These are phyloP conservation scores for Pipistrellus pygmaeus DNA, from an alignment of 2,797 vertebrate species.

Conservation along the genomic window DNA sequence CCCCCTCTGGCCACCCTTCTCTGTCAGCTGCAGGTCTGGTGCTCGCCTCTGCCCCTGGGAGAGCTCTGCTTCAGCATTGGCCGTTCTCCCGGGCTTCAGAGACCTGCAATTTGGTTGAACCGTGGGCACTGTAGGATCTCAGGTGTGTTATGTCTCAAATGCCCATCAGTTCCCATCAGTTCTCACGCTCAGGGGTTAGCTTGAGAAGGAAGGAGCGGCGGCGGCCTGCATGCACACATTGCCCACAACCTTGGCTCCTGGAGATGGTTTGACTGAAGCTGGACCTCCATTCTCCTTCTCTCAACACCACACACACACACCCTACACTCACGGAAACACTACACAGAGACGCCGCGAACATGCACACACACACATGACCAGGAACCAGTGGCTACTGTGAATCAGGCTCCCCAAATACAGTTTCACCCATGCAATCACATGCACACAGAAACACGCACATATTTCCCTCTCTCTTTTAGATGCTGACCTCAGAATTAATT, in stretches of 20 bases:
- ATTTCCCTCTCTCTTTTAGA: not conserved
- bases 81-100: not conserved
- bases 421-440: not conserved
- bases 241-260: not conserved
- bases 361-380: not conserved
- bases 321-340: not conserved
- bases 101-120: not conserved
- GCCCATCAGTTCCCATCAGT: not conserved
- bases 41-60: not conserved
- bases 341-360: not conserved
- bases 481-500: slow-evolving; percentile 15
- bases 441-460: not conserved
- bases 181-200: not conserved
- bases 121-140: not conserved
- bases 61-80: not conserved
- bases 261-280: not conserved
- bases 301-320: not conserved
- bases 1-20: not conserved
- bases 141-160: not conserved
- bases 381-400: not conserved
- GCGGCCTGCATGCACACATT: accelerated
- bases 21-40: not conserved
- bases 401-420: not conserved
- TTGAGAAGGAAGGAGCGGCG: not conserved
- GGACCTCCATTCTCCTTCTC: not conserved